phyloP scores from a whole-genome alignment of 2,113 vertebrate species.

The Salvator merianae region DNA sequence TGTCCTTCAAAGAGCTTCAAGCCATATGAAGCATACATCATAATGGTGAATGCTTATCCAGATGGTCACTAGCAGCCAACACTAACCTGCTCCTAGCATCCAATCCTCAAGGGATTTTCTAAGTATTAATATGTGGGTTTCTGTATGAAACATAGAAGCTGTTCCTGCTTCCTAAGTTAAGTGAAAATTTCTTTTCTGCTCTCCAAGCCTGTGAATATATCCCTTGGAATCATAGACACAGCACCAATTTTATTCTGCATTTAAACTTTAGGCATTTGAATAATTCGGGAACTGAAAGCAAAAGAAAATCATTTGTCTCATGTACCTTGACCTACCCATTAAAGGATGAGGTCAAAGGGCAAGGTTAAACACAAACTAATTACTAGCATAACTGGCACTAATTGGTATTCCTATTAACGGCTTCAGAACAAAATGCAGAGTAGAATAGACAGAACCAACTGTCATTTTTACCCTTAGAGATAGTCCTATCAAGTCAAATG shows the following conservation, averaged over 20 bases:
- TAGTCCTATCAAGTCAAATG: background rate
- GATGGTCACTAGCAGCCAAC: too few relatives aligned
- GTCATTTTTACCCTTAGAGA: background rate
- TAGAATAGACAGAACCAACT: background rate
- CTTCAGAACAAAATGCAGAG: background rate
- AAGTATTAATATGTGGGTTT: too few relatives aligned
- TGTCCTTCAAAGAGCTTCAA: too few relatives aligned
- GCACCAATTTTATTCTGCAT: background rate
- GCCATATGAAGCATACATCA: too few relatives aligned
- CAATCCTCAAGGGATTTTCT: too few relatives aligned
- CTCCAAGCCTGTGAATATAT: background rate
- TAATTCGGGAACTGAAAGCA: background rate
- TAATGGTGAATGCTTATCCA: too few relatives aligned
- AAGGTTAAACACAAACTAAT: slow-evolving; percentile 18
- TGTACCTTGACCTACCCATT: background rate
- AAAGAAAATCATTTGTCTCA: background rate
- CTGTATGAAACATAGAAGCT: too few relatives aligned
- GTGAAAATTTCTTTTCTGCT: background rate
- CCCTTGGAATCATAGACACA: background rate
- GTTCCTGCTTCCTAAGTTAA: background rate
- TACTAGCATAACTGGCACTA: background rate
- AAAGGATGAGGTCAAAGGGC: background rate
- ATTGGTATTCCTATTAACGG: background rate
- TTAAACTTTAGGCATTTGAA: background rate
- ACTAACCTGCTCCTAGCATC: too few relatives aligned